Base-by-base conservation (phyloP, 2,888 invertebrate species). In the Caenorhabditis drosophilae region DNA sequence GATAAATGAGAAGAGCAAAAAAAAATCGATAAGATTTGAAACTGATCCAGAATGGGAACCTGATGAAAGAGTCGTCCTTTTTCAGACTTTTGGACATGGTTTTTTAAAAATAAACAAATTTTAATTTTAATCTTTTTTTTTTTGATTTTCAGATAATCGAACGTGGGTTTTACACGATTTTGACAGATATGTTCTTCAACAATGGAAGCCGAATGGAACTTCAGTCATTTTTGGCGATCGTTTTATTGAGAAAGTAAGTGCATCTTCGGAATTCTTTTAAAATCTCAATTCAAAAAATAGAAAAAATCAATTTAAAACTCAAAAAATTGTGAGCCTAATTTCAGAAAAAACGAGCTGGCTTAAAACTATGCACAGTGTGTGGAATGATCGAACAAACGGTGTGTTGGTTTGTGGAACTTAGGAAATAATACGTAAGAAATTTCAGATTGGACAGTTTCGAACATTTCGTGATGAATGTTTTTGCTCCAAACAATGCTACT, bases 11-110 rank as follows among this genome's bases (percentile, higher is more conserved):
- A 71, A 64, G 42, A 48, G 56, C 31, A 70, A 72, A 59, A 76
- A 70, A 34, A 76, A 77, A 50, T 60, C 63, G 18, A 70, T 71
- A 41, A 58, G 77, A n/a, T 80, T 78, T 44, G 78, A 81, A 50
- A 77, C 75, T 16, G 81, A 81, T 52, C 77, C 79, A 9, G 81
- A 81, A 53, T 81, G 81, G 81, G 79, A 81, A 48, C 80, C 81
- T 7, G 80, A 79, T 59, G 77, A 78, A 55, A 64, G 79, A 36
- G 81, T 81, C 7, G 81, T 81, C 11, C 68, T 81, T 4, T 81
- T 81, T 56, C 71, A 79, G 49, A 59, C 78, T 25, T 80, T 81
- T 45, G 73, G 51, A 11, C 49, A 61, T 47, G 76, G 77, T 75
- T 44, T 11, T n/a, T n/a, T n/a, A n/a, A n/a, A n/a, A n/a, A n/a